These are phyloP conservation scores for Psylliodes chrysocephalus DNA, from an alignment of 2,888 invertebrate species.

Conservation along the genomic window DNA sequence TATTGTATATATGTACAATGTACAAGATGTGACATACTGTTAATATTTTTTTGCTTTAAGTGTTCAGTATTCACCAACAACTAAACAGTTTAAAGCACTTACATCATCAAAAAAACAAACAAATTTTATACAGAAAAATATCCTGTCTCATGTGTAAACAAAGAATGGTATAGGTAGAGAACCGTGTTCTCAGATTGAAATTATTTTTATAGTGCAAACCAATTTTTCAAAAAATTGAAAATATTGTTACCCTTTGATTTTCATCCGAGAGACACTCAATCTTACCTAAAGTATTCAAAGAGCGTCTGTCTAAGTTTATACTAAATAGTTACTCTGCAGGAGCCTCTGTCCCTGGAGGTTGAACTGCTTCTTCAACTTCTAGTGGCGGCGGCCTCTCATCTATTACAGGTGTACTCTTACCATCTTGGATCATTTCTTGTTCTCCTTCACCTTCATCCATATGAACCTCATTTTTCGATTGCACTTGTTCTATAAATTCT, in stretches of 20 bases:
- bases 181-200: not conserved
- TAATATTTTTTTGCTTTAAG: not conserved
- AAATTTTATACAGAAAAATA: not conserved
- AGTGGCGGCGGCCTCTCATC: conserved; percentile 32
- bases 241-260: conserved; percentile 7
- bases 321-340: not conserved
- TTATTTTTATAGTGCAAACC: no score
- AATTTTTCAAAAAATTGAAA: not conserved
- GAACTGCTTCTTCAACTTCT: conserved; percentile 12
- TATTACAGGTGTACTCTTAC: conserved; percentile 31
- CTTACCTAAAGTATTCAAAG: conserved; percentile 21
- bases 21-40: conserved; percentile 2
- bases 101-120: not conserved
- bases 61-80: not conserved
- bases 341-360: not conserved
- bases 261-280: conserved; percentile 13
- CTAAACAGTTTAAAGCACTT: not conserved
- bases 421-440: conserved; percentile 4
- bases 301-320: conserved; percentile 1
- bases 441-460: not conserved
- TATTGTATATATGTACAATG: not conserved
- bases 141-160: not conserved
- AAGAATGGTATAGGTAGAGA: not conserved
- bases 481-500: not conserved
- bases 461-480: not conserved